phyloP scores from a whole-genome alignment of 2,113 vertebrate genomes.

The Bos javanicus region DNA sequence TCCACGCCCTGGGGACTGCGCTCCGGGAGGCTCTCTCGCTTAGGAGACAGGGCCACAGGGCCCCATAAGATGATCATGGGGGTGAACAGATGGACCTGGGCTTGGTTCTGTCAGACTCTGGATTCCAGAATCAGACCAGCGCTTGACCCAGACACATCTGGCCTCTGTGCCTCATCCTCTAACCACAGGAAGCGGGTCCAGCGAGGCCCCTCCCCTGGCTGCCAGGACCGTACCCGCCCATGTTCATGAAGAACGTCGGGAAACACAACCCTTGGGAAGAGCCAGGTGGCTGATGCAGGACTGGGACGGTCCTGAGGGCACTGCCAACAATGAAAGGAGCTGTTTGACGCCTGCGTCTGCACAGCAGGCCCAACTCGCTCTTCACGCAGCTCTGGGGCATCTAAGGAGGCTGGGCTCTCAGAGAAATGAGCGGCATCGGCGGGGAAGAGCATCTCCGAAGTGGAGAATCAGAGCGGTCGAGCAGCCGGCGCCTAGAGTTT shows the following conservation, averaged over 20 bases:
- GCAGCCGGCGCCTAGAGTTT: background rate
- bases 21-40: background rate
- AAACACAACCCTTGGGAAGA: background rate
- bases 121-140: too few species aligned
- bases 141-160: accelerated
- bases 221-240: accelerated
- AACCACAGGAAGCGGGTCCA: accelerated
- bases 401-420: accelerated
- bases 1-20: accelerated
- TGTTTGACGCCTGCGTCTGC: accelerated
- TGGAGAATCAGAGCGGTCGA: background rate
- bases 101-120: accelerated
- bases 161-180: background rate
- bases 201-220: accelerated
- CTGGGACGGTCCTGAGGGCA: accelerated
- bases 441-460: accelerated
- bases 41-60: background rate
- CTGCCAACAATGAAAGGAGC: accelerated
- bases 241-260: accelerated
- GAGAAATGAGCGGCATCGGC: accelerated
- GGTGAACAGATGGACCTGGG: accelerated
- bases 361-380: accelerated
- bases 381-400: accelerated
- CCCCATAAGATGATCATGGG: accelerated
- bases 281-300: accelerated